phyloP scores from a whole-genome alignment of 2,888 invertebrate genomes.

The Helicoverpa assulta region DNA sequence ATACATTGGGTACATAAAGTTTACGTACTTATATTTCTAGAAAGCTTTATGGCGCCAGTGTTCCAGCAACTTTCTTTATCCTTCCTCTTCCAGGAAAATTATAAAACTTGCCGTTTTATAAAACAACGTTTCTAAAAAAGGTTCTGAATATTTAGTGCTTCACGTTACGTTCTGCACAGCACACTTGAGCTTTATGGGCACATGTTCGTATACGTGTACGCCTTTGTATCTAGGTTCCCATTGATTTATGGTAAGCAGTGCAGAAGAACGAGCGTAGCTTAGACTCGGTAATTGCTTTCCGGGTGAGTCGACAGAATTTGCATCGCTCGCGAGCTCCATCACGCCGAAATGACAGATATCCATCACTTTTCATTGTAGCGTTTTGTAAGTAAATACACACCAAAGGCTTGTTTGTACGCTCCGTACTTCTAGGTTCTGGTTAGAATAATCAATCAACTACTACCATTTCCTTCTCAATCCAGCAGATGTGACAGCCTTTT shows the following conservation, averaged over 20 bases:
- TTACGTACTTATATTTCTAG: background rate
- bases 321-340: constrained; percentile 64
- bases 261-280: constrained; percentile 68
- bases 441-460: constrained; percentile 46
- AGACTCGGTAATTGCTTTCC: constrained; percentile 77
- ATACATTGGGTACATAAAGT: background rate
- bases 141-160: constrained; percentile 13
- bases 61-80: constrained; percentile 4
- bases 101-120: background rate
- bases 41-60: background rate
- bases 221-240: constrained; percentile 45
- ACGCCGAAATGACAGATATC: constrained; percentile 60
- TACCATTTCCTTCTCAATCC: background rate
- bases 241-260: constrained; percentile 72
- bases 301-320: constrained; percentile 76
- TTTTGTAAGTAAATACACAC: constrained; percentile 48
- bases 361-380: constrained; percentile 57
- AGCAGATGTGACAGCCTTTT: too few species aligned
- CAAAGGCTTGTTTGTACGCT: constrained; percentile 31
- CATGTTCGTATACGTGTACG: constrained; percentile 27
- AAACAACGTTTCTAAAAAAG: background rate
- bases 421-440: constrained; percentile 24
- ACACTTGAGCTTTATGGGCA: constrained; percentile 7
- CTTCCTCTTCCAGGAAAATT: background rate
- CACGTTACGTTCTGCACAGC: constrained; percentile 1